phyloP scores from a whole-genome alignment of 2,113 vertebrate genomes.

The Ptychochromis oligacanthus region DNA sequence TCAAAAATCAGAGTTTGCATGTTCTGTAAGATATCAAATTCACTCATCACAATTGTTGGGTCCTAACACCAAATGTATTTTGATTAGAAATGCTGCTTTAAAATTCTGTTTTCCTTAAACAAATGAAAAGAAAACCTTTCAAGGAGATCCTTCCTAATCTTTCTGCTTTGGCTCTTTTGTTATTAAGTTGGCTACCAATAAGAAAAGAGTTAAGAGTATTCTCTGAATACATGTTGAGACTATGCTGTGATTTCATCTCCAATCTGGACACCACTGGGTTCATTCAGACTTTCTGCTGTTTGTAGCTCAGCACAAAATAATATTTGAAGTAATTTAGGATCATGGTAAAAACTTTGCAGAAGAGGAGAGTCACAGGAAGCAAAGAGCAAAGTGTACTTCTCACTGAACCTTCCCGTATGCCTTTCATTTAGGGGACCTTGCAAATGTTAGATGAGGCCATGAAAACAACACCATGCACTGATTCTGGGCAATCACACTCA shows the following conservation, averaged over 20 bases:
- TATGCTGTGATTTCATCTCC: neutral
- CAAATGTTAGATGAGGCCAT: neutral
- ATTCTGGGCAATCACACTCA: neutral
- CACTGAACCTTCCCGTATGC: neutral
- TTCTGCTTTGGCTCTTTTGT: neutral
- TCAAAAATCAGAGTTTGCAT: neutral
- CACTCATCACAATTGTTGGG: neutral
- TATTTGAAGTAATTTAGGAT: conserved; percentile 4
- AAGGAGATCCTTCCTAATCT: neutral
- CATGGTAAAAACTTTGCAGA: neutral
- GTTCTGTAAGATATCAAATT: neutral
- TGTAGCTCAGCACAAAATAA: neutral
- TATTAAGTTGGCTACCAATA: neutral
- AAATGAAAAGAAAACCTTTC: neutral
- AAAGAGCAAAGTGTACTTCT: neutral
- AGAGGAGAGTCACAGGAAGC: neutral
- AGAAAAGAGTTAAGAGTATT: neutral
- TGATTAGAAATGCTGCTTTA: neutral
- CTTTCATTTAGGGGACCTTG: neutral
- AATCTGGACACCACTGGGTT: neutral
- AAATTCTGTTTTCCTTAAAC: neutral
- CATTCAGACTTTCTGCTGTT: neutral
- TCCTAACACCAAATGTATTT: neutral
- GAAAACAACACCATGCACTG: neutral
- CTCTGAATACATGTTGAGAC: neutral